A percentile compares a stretch with the other conserved stretches of the same genome.
These are phyloP conservation scores for Laothoe populi DNA, from an alignment of 2,888 invertebrate species.

Conservation along the genomic window DNA sequence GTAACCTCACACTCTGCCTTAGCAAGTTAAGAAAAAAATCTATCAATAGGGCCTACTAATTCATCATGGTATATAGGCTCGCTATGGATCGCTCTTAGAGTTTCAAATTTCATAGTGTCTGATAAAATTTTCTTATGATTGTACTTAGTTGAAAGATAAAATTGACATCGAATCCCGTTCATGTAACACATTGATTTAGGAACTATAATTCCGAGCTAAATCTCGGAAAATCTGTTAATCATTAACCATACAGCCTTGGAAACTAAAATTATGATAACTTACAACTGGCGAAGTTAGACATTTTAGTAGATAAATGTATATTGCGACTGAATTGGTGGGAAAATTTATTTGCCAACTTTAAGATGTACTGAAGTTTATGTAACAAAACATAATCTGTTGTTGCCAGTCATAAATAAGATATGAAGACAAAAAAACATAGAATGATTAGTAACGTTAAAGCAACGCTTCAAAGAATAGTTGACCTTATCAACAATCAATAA, in stretches of 20 bases:
- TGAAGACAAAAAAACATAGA: conserved; percentile 3
- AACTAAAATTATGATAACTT: conserved; percentile 75
- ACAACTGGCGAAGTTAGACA: conserved; percentile 67
- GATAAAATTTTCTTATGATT: too few relatives aligned
- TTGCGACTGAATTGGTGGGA: conserved; percentile 15
- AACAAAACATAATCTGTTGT: background rate
- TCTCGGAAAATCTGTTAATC: conserved; percentile 15
- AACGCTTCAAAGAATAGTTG: conserved; percentile 71
- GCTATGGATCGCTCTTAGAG: too few relatives aligned
- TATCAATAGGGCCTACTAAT: too few relatives aligned
- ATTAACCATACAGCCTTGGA: conserved; percentile 38
- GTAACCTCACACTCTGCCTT: too few relatives aligned
- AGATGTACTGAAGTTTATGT: background rate
- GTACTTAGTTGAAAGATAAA: too few relatives aligned
- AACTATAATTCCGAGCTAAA: conserved; percentile 32
- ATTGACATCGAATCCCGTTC: background rate
- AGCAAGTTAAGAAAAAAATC: too few relatives aligned
- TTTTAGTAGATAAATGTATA: conserved; percentile 54
- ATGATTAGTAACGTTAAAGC: conserved; percentile 34
- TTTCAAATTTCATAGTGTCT: too few relatives aligned
- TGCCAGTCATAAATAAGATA: conserved; percentile 24
- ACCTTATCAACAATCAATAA: conserved; percentile 74
- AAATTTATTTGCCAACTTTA: background rate
- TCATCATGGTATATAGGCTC: too few relatives aligned
- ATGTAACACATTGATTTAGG: conserved; percentile 30